Base-by-base conservation (phyloP, 2,113 vertebrate genomes). In the Python bivittatus region DNA sequence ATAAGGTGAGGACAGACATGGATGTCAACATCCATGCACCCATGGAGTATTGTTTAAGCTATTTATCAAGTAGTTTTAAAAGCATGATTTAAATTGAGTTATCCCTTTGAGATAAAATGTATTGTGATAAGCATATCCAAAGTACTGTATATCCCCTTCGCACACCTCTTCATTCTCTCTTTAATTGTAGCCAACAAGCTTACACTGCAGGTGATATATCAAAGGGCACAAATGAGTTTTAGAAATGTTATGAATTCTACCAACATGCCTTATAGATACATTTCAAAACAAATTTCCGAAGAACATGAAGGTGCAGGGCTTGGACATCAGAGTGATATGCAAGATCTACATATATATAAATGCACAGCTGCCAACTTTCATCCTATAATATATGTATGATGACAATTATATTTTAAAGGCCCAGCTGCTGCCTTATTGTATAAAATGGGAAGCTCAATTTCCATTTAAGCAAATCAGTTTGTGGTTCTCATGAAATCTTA, bases 391-490 rank as follows among this genome's bases (percentile, higher is more conserved):
- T 91, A 72, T 91, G 57, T 61, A 48, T 48, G 79, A 84, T 84
- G 53, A 84, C 72, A 84, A 91, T 44, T 84, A 60, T 91, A 91
- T 91, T 84, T 91, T 84, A 58, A 91, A 84, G 90, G 54, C 56
- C 90, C 90, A 91, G 90, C 90, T 91, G 90, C 56, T 52, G 42
- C 27, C 25, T 91, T 60, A 52, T 85, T 91, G 57, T 61, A 20
- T 56, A 48, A 90, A 88, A 42, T 38, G 64, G 29, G 27, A 85
- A 85, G 13, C 27, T 85, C 42, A 61, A 48, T 85, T 85, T 85
- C 83, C 56, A 91, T 91, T 91, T 85, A 91, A 85, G 44, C 42
- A 52, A 85, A 91, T 83, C 54, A 25, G 15, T 33, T 61, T 86
- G 54, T 10, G 42, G 64, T 58, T 29, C 27, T 84, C 8, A 1